Conservation (phyloP, 1,140 invertebrate species). For the Schmidtea mediterranea region DNA sequence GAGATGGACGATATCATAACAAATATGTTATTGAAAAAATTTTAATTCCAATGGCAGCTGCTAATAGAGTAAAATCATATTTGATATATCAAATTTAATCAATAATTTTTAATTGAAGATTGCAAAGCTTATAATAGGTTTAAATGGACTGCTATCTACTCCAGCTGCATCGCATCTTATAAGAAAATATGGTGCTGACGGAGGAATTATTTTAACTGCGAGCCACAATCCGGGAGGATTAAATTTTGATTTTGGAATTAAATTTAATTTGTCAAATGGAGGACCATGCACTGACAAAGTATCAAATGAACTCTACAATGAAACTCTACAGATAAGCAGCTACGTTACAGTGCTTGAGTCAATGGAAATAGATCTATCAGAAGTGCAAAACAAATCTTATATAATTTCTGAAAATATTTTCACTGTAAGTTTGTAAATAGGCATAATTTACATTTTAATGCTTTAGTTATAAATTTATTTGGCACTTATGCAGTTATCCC, state of each 20-base stretch:
- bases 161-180: slow-evolving; percentile 80
- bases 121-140: slow-evolving; percentile 50
- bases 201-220: slow-evolving; percentile 85
- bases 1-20: slow-evolving; percentile 76
- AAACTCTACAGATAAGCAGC: slow-evolving; percentile 45
- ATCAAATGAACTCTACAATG: slow-evolving; percentile 58
- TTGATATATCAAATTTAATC: no score
- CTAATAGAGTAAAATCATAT: slow-evolving; percentile 42
- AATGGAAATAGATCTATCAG: slow-evolving; percentile 42
- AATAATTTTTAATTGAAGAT: no score
- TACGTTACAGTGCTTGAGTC: slow-evolving; percentile 47
- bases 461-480: no score
- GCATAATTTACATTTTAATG: no score
- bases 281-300: slow-evolving; percentile 68
- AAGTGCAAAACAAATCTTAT: neutral
- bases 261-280: slow-evolving; percentile 85
- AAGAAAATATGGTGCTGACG: slow-evolving; percentile 49
- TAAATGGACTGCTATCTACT: slow-evolving; percentile 77
- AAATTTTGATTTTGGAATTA: slow-evolving; percentile 89
- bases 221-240: slow-evolving; percentile 95
- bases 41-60: slow-evolving; percentile 60
- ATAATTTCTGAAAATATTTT: no score
- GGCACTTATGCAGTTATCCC: no score
- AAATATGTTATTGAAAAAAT: slow-evolving; percentile 49
- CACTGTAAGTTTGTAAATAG: no score